Conservation (phyloP, 1,140 invertebrate genomes). For the Sarcophaga bullata region DNA sequence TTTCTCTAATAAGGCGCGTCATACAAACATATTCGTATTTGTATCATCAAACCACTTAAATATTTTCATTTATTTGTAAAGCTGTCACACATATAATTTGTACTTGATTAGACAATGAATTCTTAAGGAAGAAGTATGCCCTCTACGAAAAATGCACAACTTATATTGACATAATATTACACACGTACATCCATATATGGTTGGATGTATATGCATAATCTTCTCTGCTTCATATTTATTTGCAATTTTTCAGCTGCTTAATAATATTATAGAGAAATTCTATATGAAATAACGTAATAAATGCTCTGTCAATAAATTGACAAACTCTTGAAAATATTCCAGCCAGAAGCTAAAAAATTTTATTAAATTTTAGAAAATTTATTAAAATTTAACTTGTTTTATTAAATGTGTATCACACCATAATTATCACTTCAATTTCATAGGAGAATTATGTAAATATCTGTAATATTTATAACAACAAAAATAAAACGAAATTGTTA, state of each 20-base stretch:
- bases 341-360: not conserved
- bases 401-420: not conserved
- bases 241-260: not conserved
- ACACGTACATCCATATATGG: not conserved
- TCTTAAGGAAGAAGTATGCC: not conserved
- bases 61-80: conserved; percentile 19
- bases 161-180: too few species aligned
- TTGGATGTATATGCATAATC: not conserved
- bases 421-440: conserved; percentile 3
- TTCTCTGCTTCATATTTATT: not conserved
- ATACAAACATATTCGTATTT: not conserved
- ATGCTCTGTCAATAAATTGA: not conserved
- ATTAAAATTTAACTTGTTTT: not conserved
- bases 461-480: not conserved
- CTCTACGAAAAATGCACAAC: not conserved
- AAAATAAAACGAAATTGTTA: not conserved
- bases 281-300: not conserved
- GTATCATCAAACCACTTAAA: conserved; percentile 28
- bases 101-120: conserved; percentile 32
- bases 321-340: not conserved
- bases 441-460: not conserved
- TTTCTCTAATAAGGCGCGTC: not conserved
- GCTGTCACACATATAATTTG: conserved; percentile 37
- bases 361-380: too few species aligned
- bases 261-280: not conserved